phyloP scores from a whole-genome alignment of 2,888 invertebrate species.

The Melangyna quadrimaculata region DNA sequence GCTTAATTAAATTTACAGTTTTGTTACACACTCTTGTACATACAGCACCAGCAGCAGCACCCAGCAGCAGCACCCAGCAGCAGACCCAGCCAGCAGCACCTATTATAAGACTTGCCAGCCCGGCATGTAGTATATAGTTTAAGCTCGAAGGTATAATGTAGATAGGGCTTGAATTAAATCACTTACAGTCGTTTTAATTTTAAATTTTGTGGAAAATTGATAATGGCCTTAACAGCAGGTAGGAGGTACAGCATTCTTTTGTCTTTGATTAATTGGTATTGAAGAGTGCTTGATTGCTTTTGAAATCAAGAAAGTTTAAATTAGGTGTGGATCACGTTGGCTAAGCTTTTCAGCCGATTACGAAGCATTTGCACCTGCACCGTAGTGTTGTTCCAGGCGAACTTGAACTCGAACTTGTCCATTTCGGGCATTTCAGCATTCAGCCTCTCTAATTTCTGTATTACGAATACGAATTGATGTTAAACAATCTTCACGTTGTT shows the following conservation, averaged over 20 bases:
- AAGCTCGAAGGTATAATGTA: neutral
- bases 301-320: neutral
- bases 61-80: too few relatives aligned
- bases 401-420: too few relatives aligned
- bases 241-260: neutral
- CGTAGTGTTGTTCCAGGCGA: too few relatives aligned
- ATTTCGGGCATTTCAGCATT: too few relatives aligned
- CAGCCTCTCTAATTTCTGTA: too few relatives aligned
- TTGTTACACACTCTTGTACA: conserved; percentile 33
- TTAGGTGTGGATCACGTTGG: too few relatives aligned
- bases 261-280: neutral
- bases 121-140: neutral
- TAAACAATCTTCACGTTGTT: too few relatives aligned
- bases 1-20: conserved; percentile 68
- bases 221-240: neutral
- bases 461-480: too few relatives aligned
- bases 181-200: conserved; percentile 51
- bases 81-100: too few relatives aligned
- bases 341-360: too few relatives aligned
- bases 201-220: conserved; percentile 19
- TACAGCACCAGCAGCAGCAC: neutral
- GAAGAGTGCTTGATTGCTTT: neutral
- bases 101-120: too few relatives aligned
- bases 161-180: conserved; percentile 46
- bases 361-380: too few relatives aligned